Conservation (phyloP, 2,797 vertebrate genomes). For the Odontamblyopus lacepedii region DNA sequence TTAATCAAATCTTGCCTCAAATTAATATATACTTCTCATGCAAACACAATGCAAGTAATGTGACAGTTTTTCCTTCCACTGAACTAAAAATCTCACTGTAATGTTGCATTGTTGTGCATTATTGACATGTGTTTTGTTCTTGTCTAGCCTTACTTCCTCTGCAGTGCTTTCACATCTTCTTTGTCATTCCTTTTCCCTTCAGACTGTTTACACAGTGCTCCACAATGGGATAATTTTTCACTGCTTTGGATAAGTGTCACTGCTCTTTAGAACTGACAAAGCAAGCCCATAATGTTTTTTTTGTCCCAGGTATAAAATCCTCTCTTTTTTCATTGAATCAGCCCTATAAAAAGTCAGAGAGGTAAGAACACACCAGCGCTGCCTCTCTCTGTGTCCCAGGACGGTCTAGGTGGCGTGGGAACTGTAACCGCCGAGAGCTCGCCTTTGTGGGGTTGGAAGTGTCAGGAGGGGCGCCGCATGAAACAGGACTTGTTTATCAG, state of each 20-base stretch:
- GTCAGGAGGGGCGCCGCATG: conserved; percentile 50
- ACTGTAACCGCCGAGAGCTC: conserved; percentile 41
- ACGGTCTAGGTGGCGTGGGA: conserved; percentile 63
- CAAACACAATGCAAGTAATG: neutral
- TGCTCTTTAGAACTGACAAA: conserved; percentile 11
- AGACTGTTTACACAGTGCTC: conserved; percentile 18
- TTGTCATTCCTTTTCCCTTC: conserved; percentile 36
- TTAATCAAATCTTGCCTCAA: neutral
- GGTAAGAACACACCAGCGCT: conserved; percentile 43
- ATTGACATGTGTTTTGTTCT: conserved; percentile 14
- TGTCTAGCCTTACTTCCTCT: conserved; percentile 45
- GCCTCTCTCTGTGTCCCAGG: conserved; percentile 49
- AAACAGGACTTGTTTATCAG: conserved; percentile 60
- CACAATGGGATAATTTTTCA: conserved; percentile 7
- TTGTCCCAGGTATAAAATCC: conserved; percentile 6
- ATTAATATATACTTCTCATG: neutral
- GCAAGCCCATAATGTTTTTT: conserved; percentile 2
- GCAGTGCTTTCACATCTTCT: conserved; percentile 52
- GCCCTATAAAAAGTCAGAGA: conserved; percentile 27
- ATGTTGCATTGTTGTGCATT: neutral
- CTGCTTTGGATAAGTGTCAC: conserved; percentile 13
- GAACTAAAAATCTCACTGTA: neutral
- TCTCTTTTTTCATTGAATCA: conserved; percentile 36
- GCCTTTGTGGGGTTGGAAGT: conserved; percentile 51
- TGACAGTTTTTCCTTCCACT: neutral